These are phyloP conservation scores for Nymphalis io DNA, from an alignment of 1,140 invertebrate genomes.

Conservation along the genomic window DNA sequence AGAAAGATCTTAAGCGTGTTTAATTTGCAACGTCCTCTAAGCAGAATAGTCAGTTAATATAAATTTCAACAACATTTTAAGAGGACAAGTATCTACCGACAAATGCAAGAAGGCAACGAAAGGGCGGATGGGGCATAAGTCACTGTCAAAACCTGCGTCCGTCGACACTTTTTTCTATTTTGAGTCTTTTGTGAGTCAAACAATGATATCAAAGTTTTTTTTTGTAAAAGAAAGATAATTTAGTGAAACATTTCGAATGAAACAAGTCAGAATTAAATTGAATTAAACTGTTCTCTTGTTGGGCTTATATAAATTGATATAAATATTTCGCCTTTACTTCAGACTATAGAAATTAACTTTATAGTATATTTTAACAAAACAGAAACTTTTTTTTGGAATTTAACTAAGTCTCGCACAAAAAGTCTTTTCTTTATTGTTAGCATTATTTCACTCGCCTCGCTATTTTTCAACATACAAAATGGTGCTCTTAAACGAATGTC, in stretches of 20 bases:
- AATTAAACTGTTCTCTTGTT: no score
- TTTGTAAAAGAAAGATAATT: background rate
- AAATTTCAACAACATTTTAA: conserved; percentile 57
- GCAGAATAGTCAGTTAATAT: conserved; percentile 36
- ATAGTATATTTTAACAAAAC: background rate
- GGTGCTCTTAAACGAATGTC: conserved; percentile 1
- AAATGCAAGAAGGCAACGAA: conserved; percentile 60
- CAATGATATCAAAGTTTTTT: conserved; percentile 39
- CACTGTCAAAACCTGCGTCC: conserved; percentile 63
- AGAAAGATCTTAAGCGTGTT: conserved; percentile 35
- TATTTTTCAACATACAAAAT: conserved; percentile 17
- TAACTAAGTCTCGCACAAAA: conserved; percentile 4
- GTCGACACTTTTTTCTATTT: conserved; percentile 58
- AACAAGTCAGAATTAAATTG: background rate
- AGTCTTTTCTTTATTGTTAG: conserved; percentile 9
- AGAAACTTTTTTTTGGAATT: background rate
- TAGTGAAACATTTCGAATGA: background rate
- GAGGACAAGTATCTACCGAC: conserved; percentile 58
- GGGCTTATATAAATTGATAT: background rate
- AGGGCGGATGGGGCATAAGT: conserved; percentile 67
- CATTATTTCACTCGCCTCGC: conserved; percentile 9
- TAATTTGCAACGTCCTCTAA: conserved; percentile 36
- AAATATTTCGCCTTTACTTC: background rate
- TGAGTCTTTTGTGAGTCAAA: conserved; percentile 45
- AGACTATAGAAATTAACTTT: background rate